Base-by-base conservation (phyloP, 2,888 invertebrate genomes). In the Epinotia bilunana region DNA sequence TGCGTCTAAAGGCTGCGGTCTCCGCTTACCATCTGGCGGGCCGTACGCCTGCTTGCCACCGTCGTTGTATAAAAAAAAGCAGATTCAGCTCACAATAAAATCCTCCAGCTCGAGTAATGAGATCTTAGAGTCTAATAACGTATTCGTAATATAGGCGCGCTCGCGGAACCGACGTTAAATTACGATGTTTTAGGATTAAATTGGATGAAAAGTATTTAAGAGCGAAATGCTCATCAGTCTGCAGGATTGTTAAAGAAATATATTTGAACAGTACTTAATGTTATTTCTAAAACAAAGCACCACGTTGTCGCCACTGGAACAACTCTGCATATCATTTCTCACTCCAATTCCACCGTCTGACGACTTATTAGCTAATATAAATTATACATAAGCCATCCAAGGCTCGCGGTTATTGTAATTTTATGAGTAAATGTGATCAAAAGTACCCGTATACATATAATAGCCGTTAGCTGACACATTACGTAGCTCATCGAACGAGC, bases 241-340 rank as follows among this genome's bases (percentile, higher is more conserved):
- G 53, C 53, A 53, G 53, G 16, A 53, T 53, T 16, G 6, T 16
- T 49, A 16, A 16, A 53, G n/a, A 7, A 53, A 16, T 53, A n/a
- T 64, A 43, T n/a, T 12, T 43, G 58, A 6, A n/a, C 16, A 43
- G 28, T 60, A 9, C 12, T 43, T 61, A 3, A 33, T n/a, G 20
- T 57, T 72, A 67, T 75, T 67, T 75, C 46, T 57, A 62, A 57
- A 75, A 72, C 61, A 67, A 75, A 71, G 55, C 53, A n/a, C 7
- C 53, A 53, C 53, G n/a, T 53, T 53, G n/a, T 53, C 33, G 33
- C 46, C 20, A 28, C 62, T 62, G 20, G 33, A 23, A 39, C 49
- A 39, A 58, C 18, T 39, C 70, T 72, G 65, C 60, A 43, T 67
- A 62, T 65, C 65, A 61, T 65, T 75, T 75, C 74, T 75, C 74